Conservation (phyloP, 1,140 invertebrate genomes). For the Meloidogyne hapla region DNA sequence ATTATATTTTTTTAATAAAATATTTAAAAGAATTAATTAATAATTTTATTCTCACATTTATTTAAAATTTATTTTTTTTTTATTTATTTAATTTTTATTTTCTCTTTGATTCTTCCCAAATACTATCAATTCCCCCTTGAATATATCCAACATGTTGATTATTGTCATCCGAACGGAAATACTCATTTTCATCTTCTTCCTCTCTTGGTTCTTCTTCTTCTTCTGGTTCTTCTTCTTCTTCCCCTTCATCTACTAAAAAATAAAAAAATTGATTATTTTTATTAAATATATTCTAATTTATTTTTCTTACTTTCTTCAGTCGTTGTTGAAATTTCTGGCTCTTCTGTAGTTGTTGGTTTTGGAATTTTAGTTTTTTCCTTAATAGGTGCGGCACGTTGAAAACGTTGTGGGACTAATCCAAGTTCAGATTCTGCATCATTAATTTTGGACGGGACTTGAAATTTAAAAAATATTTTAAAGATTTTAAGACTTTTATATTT, state of each 20-base stretch:
- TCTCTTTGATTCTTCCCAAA: not conserved
- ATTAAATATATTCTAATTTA: no score
- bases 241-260: no score
- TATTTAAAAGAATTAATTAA: no score
- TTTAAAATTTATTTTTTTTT: no score
- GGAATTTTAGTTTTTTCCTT: not conserved
- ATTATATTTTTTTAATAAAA: not conserved
- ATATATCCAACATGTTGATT: conserved; percentile 3
- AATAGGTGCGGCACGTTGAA: not conserved
- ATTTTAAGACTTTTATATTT: no score
- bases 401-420: not conserved
- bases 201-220: not conserved
- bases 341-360: not conserved
- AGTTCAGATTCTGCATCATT: not conserved
- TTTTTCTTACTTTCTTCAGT: not conserved
- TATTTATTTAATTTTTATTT: not conserved
- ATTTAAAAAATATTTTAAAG: no score
- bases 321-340: not conserved
- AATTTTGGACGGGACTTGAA: not conserved
- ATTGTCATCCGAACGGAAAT: conserved; percentile 1
- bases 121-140: not conserved
- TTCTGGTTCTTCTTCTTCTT: not conserved
- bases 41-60: no score
- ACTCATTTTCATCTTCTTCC: not conserved
- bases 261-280: no score